These are phyloP conservation scores for Pristionchus mayeri DNA, from an alignment of 2,888 invertebrate genomes.

Conservation along the genomic window DNA sequence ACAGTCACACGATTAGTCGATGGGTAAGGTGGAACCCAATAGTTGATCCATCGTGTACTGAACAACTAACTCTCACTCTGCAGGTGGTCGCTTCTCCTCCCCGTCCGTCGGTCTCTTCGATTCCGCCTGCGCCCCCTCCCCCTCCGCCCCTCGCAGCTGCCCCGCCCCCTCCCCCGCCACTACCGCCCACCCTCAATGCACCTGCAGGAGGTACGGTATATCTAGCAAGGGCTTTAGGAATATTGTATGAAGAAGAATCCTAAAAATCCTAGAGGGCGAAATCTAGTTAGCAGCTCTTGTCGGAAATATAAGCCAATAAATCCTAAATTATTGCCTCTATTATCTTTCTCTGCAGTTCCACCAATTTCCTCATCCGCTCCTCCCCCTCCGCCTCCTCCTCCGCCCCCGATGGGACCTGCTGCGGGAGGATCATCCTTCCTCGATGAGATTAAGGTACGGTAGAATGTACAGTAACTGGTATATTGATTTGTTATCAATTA, in stretches of 20 bases:
- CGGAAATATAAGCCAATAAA: too few relatives aligned
- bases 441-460: conserved; percentile 45
- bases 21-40: background rate
- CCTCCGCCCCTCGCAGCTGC: conserved; percentile 41
- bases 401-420: background rate
- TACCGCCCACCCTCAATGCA: background rate
- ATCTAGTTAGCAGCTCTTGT: background rate
- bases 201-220: conserved; percentile 27
- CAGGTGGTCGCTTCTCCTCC: conserved; percentile 36
- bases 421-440: background rate
- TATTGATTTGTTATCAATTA: background rate
- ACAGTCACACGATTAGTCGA: background rate
- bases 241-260: too few relatives aligned
- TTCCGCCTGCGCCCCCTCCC: conserved; percentile 40
- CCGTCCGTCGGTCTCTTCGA: conserved; percentile 38
- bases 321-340: too few relatives aligned
- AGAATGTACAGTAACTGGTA: background rate
- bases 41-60: background rate
- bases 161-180: conserved; percentile 43
- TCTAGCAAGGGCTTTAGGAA: background rate
- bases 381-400: conserved; percentile 36
- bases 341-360: conserved; percentile 11
- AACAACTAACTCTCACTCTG: background rate
- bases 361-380: conserved; percentile 21
- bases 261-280: too few relatives aligned